phyloP scores from a whole-genome alignment of 1,140 invertebrate genomes.

The Drosophila quadrilineata region DNA sequence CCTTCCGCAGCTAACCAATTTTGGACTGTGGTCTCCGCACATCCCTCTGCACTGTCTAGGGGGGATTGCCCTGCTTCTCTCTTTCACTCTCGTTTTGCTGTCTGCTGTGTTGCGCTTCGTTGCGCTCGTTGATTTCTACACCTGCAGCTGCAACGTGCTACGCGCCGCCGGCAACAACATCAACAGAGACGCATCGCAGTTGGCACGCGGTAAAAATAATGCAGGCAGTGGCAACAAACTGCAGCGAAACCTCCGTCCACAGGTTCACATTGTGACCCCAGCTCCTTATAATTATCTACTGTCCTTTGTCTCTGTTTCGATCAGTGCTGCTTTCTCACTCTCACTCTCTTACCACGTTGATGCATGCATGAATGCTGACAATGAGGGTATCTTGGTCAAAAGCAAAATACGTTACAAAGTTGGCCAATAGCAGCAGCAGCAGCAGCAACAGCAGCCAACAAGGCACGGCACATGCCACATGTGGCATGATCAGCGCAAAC shows the following conservation, averaged over 20 bases:
- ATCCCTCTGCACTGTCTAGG: too few relatives aligned
- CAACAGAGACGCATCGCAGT: too few relatives aligned
- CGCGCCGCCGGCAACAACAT: too few relatives aligned
- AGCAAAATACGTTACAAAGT: conserved; percentile 54
- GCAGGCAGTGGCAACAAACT: conserved; percentile 1
- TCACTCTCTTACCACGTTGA: background rate
- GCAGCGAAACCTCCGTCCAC: background rate
- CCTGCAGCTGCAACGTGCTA: conserved; percentile 45
- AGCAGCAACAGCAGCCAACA: too few relatives aligned
- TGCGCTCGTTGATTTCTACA: conserved; percentile 49
- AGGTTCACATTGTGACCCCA: conserved; percentile 5
- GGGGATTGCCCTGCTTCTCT: too few relatives aligned
- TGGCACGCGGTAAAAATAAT: conserved; percentile 56
- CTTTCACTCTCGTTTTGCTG: too few relatives aligned
- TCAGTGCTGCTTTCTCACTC: background rate
- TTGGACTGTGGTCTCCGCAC: background rate
- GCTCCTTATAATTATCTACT: conserved; percentile 7
- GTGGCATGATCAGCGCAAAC: conserved; percentile 39
- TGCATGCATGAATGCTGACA: conserved; percentile 1
- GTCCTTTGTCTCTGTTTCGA: background rate
- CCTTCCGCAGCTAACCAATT: conserved; percentile 46
- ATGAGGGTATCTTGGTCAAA: background rate
- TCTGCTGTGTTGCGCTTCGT: conserved; percentile 37
- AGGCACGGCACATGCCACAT: conserved; percentile 23
- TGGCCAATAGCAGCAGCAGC: background rate